Percentiles rank a stretch among this genome's conserved stretches.
These are phyloP conservation scores for Haliclystus octoradiatus DNA, from an alignment of 30 jellyfish, hydroid and myxozoan species.

Conservation along the genomic window DNA sequence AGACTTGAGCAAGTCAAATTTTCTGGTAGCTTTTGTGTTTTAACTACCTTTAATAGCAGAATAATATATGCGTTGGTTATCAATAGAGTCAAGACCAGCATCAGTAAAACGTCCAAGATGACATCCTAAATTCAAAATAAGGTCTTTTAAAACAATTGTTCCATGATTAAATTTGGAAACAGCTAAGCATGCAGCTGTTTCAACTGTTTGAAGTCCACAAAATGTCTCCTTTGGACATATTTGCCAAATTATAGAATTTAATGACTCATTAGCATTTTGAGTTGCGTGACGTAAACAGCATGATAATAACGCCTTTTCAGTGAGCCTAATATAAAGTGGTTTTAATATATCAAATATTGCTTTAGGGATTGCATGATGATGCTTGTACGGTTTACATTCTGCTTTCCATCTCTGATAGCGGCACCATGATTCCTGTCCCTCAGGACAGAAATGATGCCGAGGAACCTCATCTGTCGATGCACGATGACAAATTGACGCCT, in stretches of 20 bases:
- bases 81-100: not conserved
- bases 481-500: not conserved
- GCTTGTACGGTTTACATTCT: not conserved
- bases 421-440: constrained; percentile 14
- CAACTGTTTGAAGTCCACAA: not conserved
- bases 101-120: not conserved
- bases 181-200: not conserved
- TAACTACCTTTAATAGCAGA: not conserved
- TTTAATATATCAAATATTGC: not conserved
- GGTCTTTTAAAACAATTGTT: not conserved
- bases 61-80: not conserved
- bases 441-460: constrained; percentile 18
- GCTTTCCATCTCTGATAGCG: not conserved
- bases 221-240: not conserved
- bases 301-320: not conserved
- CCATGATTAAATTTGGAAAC: not conserved
- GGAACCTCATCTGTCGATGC: not conserved
- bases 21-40: not conserved
- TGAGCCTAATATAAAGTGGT: not conserved
- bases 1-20: too few species aligned
- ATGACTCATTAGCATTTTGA: not conserved
- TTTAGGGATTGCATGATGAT: too few species aligned
- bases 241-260: not conserved
- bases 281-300: not conserved
- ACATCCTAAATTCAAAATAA: not conserved